Evolutionary conservation across 1,140 invertebrate genomes (phyloP).

Genomic region (Polypedilum vanderplanki): DNA sequence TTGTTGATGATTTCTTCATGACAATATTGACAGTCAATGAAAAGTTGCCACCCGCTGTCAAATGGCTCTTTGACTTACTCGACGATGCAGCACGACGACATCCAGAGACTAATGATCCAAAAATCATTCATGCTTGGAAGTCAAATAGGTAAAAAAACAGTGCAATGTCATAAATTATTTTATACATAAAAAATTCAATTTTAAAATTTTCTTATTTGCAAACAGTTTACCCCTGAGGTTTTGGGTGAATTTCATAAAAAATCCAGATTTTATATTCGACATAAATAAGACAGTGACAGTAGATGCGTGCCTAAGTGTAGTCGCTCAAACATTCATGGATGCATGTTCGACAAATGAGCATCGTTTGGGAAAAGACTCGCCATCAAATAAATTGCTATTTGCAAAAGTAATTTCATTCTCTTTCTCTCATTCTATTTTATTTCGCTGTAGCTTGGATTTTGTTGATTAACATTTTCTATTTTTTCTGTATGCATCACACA

Average conservation of each 20-base stretch:
- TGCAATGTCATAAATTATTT: background rate
- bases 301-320: slow-evolving; percentile 87
- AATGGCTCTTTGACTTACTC: slow-evolving; percentile 91
- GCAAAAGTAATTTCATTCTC: slow-evolving; percentile 57
- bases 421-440: no score
- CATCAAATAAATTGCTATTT: slow-evolving; percentile 89
- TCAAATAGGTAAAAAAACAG: slow-evolving; percentile 78
- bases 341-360: slow-evolving; percentile 85
- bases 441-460: slow-evolving; percentile 5
- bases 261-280: slow-evolving; percentile 95
- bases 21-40: slow-evolving; percentile 85
- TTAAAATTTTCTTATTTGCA: background rate
- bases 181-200: background rate
- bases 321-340: slow-evolving; percentile 96
- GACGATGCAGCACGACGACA: slow-evolving; percentile 83
- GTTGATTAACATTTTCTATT: slow-evolving; percentile 26
- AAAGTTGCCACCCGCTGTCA: slow-evolving; percentile 82
- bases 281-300: slow-evolving; percentile 88
- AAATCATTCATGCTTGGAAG: slow-evolving; percentile 94
- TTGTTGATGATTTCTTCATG: slow-evolving; percentile 89
- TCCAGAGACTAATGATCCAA: slow-evolving; percentile 71
- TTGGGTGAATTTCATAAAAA: slow-evolving; percentile 97
- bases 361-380: slow-evolving; percentile 86
- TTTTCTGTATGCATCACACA: slow-evolving; percentile 33
- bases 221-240: slow-evolving; percentile 81